These are phyloP conservation scores for Rhabdomys dilectus DNA, from an alignment of 2,113 vertebrate genomes.

Conservation along the genomic window DNA sequence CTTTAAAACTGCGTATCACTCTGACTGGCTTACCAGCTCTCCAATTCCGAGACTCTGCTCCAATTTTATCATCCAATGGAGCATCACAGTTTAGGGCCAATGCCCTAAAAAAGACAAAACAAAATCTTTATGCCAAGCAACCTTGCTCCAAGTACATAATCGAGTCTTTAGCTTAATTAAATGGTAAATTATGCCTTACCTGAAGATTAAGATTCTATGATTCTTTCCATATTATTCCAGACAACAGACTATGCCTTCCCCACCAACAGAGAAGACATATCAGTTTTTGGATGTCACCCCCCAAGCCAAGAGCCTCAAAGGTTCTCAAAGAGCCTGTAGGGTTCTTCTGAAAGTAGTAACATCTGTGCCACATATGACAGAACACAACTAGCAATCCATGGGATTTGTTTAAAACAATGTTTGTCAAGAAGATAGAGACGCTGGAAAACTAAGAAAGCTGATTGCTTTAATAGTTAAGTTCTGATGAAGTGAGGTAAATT, in stretches of 20 bases:
- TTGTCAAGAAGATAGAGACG: slow-evolving; percentile 64
- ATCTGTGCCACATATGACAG: slow-evolving; percentile 76
- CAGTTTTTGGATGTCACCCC: slow-evolving; percentile 79
- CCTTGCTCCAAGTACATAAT: slow-evolving; percentile 63
- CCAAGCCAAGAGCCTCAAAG: slow-evolving; percentile 78
- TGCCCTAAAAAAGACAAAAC: slow-evolving; percentile 90
- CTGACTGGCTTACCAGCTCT: slow-evolving; percentile 97
- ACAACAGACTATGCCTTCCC: slow-evolving; percentile 86
- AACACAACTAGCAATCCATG: slow-evolving; percentile 77
- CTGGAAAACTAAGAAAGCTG: slow-evolving; percentile 78
- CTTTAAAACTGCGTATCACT: slow-evolving; percentile 98
- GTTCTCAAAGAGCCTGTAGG: slow-evolving; percentile 83
- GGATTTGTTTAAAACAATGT: slow-evolving; percentile 76
- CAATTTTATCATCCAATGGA: slow-evolving; percentile 97
- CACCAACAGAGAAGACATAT: slow-evolving; percentile 83
- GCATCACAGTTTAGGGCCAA: slow-evolving; percentile 99
- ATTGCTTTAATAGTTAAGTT: slow-evolving; percentile 68
- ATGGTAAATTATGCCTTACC: slow-evolving; percentile 78
- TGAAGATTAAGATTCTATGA: slow-evolving; percentile 88
- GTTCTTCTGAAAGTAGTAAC: slow-evolving; percentile 84
- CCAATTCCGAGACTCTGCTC: slow-evolving; percentile 98
- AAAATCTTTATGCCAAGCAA: slow-evolving; percentile 78
- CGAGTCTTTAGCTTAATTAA: slow-evolving; percentile 71
- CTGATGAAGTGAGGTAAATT: slow-evolving; percentile 60
- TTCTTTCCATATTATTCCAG: slow-evolving; percentile 90